Evolutionary conservation across 2,113 vertebrate genomes (phyloP).

Genomic region (Natator depressus): DNA sequence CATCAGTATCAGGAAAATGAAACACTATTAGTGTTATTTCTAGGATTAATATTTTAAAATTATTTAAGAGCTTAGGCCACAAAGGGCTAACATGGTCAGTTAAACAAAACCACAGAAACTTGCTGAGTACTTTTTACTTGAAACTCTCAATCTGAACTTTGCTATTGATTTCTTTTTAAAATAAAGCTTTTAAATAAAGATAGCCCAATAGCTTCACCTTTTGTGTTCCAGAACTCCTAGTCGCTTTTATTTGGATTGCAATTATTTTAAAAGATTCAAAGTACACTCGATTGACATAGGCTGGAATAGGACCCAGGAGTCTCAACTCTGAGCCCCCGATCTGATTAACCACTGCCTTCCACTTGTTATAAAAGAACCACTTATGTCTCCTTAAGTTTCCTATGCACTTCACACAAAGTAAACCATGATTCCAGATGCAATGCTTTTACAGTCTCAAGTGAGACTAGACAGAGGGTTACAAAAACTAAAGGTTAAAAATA

Average conservation of each 20-base stretch:
- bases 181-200: background rate
- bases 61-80: background rate
- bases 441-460: background rate
- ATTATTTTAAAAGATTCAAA: background rate
- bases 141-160: background rate
- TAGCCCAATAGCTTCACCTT: background rate
- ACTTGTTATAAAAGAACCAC: background rate
- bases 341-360: background rate
- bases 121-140: background rate
- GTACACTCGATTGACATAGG: background rate
- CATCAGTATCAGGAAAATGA: background rate
- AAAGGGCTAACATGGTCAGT: background rate
- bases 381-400: background rate
- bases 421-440: too few relatives aligned
- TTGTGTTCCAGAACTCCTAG: background rate
- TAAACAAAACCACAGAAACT: background rate
- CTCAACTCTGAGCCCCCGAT: background rate
- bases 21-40: background rate
- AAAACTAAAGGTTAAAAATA: background rate
- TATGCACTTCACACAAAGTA: too few relatives aligned
- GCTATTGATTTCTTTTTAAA: background rate
- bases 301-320: rapidly evolving
- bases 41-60: background rate
- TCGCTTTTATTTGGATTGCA: background rate
- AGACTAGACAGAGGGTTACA: background rate